Base-by-base conservation (phyloP, 1,140 invertebrate genomes). In the Danaus plexippus region DNA sequence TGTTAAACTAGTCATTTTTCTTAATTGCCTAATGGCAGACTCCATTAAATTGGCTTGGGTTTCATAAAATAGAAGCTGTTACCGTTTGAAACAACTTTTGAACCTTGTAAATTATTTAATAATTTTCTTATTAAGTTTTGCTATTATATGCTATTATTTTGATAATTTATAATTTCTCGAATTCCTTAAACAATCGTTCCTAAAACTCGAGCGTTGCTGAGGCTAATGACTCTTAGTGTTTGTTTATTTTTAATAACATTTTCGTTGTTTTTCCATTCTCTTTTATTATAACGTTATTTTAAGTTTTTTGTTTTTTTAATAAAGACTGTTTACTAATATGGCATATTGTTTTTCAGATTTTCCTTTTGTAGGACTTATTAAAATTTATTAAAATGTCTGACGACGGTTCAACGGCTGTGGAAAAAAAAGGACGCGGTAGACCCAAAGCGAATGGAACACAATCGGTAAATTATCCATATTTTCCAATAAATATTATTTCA, bases 371-470 rank as follows among this genome's bases (percentile, higher is more conserved):
- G 43, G 51, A 54, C 48, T 54, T 53, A 60, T 55, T 61, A 64
- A 53, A 61, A 57, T 64, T 54, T 57, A 61, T 56, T 62, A 69
- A 74, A 71, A 88, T 88, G 87, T 88, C 87, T 78, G 87, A 88
- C 76, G 87, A 88, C 73, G 87, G 87, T 18, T 85, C 84, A 69
- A 85, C 84, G 53, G 71, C 70, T 42, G 86, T 88, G 46, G 87
- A 88, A 73, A 88, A 88, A 77, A 88, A 88, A 66, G 87, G 86
- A 61, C 77, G 87, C 62, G 87, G 87, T 50, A 85, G 86, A 74
- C 85, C 86, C 47, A 88, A 88, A 77, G 59, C 86, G 11, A 88
- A 88, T 77, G 87, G 87, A 72, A 88, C 85, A 71, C 85, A 78
- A 75, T 65, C 77, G 40, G 83, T 82, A 43, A 66, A 73, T 66